Percentiles rank a stretch among this genome's conserved stretches.
These are phyloP conservation scores for Planococcus citri DNA, from an alignment of 1,140 invertebrate genomes.

Conservation along the genomic window DNA sequence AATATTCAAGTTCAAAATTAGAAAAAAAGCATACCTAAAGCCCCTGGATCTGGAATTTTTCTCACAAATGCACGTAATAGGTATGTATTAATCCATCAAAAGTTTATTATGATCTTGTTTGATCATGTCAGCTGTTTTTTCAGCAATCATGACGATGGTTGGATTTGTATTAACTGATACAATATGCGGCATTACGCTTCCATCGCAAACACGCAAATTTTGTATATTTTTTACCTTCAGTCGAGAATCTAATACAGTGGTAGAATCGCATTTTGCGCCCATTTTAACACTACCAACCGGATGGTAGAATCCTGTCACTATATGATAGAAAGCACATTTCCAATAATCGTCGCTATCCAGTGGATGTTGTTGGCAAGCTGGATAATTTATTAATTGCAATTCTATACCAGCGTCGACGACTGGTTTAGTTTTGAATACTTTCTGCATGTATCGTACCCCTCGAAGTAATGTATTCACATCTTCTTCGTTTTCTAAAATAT, in stretches of 20 bases:
- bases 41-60: too few species aligned
- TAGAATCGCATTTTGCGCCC: conserved; percentile 30
- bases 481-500: conserved; percentile 34
- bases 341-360: conserved; percentile 30
- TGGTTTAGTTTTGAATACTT: conserved; percentile 30
- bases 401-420: conserved; percentile 33
- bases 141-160: conserved; percentile 43
- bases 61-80: too few species aligned
- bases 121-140: conserved; percentile 43
- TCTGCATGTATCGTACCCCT: conserved; percentile 30
- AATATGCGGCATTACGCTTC: conserved; percentile 35
- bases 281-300: conserved; percentile 28
- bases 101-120: conserved; percentile 10
- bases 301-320: conserved; percentile 31
- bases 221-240: conserved; percentile 31
- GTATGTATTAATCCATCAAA: too few species aligned
- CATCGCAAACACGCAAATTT: conserved; percentile 34
- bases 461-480: conserved; percentile 27
- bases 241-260: conserved; percentile 39
- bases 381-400: conserved; percentile 48
- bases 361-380: conserved; percentile 25
- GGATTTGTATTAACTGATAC: conserved; percentile 32
- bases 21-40: too few species aligned
- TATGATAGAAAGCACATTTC: conserved; percentile 30
- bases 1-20: too few species aligned